Percentiles rank a stretch among this genome's conserved stretches.
These are phyloP conservation scores for Coccyzus lansbergi DNA, from an alignment of 2,797 vertebrate species.

Conservation along the genomic window DNA sequence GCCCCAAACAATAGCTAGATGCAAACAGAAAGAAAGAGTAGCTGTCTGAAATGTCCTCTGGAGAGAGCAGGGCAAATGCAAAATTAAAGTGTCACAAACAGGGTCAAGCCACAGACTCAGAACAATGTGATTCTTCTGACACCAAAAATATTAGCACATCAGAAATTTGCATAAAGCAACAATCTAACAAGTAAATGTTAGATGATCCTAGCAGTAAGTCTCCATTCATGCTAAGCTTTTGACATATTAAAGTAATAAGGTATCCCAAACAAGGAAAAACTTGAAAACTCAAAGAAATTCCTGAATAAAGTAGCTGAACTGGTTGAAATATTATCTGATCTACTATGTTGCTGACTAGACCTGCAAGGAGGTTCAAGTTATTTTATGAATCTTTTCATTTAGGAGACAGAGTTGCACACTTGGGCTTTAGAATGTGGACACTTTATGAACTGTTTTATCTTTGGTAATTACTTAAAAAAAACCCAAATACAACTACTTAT, in stretches of 20 bases:
- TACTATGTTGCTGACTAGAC: not conserved
- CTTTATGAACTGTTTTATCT: not conserved
- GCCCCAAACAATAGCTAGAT: not conserved
- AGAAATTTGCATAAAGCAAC: not conserved
- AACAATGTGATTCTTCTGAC: not conserved
- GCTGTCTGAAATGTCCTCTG: not conserved
- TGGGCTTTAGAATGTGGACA: not conserved
- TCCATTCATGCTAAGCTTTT: not conserved
- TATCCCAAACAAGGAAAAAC: not conserved
- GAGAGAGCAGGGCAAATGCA: not conserved
- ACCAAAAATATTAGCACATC: not conserved
- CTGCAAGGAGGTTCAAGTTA: not conserved
- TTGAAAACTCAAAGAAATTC: not conserved
- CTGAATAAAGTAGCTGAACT: not conserved
- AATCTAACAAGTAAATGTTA: not conserved
- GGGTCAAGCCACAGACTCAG: not conserved
- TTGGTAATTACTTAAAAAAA: not conserved
- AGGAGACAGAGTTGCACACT: rapidly evolving
- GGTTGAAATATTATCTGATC: not conserved
- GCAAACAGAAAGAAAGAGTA: not conserved
- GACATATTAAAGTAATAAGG: not conserved
- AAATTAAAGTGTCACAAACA: not conserved
- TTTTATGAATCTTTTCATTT: not conserved
- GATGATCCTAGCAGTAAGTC: not conserved
- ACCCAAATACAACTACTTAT: not conserved